phyloP scores from a whole-genome alignment of 2,888 invertebrate species.

The Clostera curtula region DNA sequence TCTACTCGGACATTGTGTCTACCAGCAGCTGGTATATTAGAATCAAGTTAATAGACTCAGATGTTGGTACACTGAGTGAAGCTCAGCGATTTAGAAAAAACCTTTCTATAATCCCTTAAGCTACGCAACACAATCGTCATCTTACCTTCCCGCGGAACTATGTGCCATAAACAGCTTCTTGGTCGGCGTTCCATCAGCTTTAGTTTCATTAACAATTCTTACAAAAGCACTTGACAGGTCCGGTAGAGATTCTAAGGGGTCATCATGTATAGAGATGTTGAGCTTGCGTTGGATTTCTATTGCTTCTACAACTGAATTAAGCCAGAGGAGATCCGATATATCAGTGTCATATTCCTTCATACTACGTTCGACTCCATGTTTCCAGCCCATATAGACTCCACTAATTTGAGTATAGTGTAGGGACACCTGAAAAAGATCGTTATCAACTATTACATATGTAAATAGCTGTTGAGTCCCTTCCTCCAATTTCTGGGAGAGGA shows the following conservation, averaged over 20 bases:
- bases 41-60: no score
- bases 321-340: conserved; percentile 79
- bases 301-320: conserved; percentile 85
- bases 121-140: conserved; percentile 2
- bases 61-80: no score
- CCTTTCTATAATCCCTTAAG: no score
- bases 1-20: no score
- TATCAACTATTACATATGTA: background rate
- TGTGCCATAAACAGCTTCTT: conserved; percentile 83
- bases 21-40: no score
- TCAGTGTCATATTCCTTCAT: conserved; percentile 75
- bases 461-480: no score
- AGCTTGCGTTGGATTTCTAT: conserved; percentile 77
- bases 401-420: conserved; percentile 85
- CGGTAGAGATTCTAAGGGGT: conserved; percentile 40
- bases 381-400: conserved; percentile 86
- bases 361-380: conserved; percentile 78
- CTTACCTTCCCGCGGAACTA: conserved; percentile 83
- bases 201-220: conserved; percentile 70
- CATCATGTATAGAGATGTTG: conserved; percentile 54
- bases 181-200: conserved; percentile 40
- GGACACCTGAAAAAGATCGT: conserved; percentile 69
- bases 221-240: conserved; percentile 77
- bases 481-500: no score
- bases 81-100: no score